Evolutionary conservation across 1,140 invertebrate genomes (phyloP), one percentile per base, ranked within the genome.

Genomic region (Macrosteles quadrilineatus): DNA sequence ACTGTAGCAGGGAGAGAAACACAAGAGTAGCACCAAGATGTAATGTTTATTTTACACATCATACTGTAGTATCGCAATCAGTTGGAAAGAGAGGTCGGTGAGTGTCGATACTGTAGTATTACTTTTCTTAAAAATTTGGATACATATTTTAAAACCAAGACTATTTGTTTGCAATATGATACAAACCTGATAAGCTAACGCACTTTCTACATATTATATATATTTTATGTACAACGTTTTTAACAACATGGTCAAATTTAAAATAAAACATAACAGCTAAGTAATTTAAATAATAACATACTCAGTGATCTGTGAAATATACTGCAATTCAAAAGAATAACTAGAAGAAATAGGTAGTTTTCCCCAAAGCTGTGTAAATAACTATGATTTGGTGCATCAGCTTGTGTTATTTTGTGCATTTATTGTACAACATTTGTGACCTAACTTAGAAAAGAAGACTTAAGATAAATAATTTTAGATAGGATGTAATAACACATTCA

Each of bases 21-120:
- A 36, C 32, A 36, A 29, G 47, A 43, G 66, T 65, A 23, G 67
- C 71, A 45, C 21, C 30, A 30, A 47, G 17, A 59, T 55, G 30
- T 50, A 50, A 50, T 4, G 47, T 50, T 50, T 50, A 50, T 50
- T 50, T 50, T 50, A 50, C 47, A 50, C 47, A 50, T 50, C 6
- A 50, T 50, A 43, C 17, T 17, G 9, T 17, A 50, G 47, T 50
- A 19, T 50, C 47, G 47, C 47, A 50, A n/a, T 50, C 17, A 50
- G 47, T 4, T 50, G n/a, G 21, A 50, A 19, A 14, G 47, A 4
- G 47, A 9, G 17, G 21, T 50, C 47, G n/a, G 47, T 19, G 47
- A 50, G 47, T 50, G 17, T 19, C 3, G 47, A 50, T 23, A 50
- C 47, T 50, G 17, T 50, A 19, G 47, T 23, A 19, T 50, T 4